These are phyloP conservation scores for Apogon talboti DNA, from an alignment of 2,797 vertebrate species.

Conservation along the genomic window DNA sequence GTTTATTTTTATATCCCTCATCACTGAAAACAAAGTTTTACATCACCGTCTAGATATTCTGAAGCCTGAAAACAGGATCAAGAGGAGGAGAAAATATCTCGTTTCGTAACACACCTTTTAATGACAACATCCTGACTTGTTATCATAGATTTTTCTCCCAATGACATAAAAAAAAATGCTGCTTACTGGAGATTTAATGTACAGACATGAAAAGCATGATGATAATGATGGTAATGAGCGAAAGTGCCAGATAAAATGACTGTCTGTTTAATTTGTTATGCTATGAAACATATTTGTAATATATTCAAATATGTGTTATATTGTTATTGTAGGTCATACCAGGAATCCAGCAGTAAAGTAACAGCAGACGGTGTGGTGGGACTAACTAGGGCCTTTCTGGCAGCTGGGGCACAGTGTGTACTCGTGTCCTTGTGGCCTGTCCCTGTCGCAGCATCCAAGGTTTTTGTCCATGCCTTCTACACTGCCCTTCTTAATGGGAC, in stretches of 20 bases:
- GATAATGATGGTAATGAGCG: not conserved
- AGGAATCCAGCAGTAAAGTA: constrained; percentile 93
- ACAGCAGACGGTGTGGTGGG: constrained; percentile 96
- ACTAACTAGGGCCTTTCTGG: constrained; percentile 95
- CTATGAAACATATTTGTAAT: constrained; percentile 16
- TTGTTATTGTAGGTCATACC: constrained; percentile 85
- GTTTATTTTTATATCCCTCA: too few relatives aligned
- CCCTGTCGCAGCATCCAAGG: constrained; percentile 95
- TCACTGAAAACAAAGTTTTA: too few relatives aligned
- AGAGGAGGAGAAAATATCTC: too few relatives aligned
- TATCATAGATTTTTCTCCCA: too few relatives aligned
- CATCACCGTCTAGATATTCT: too few relatives aligned
- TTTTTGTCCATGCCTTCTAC: constrained; percentile 96
- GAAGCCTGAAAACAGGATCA: too few relatives aligned
- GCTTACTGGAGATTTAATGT: not conserved
- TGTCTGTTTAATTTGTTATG: constrained; percentile 5
- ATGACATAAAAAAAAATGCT: too few relatives aligned
- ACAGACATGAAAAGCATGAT: not conserved
- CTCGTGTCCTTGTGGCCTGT: constrained; percentile 97
- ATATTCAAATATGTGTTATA: constrained; percentile 3
- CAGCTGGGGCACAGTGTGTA: constrained; percentile 94
- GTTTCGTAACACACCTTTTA: too few relatives aligned
- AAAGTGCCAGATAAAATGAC: not conserved
- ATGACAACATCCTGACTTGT: too few relatives aligned
- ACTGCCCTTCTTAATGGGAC: constrained; percentile 93